These are phyloP conservation scores for Orthochromis indermauri DNA, from an alignment of 2,113 vertebrate species.

Conservation along the genomic window DNA sequence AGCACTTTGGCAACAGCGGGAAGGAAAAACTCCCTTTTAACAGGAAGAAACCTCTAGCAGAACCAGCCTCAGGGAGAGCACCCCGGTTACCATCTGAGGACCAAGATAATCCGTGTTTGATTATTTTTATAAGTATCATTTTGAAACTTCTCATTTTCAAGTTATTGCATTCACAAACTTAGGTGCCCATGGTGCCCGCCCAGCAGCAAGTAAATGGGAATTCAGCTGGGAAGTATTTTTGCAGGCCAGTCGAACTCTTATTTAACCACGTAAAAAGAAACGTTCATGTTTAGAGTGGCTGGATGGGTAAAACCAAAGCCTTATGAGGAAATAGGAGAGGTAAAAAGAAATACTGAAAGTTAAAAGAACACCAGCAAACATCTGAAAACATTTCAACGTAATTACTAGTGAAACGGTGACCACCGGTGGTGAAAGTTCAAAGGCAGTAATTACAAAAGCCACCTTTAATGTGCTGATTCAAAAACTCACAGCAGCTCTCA, in stretches of 20 bases:
- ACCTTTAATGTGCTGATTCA: not conserved
- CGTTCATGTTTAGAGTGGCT: not conserved
- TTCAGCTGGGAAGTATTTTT: not conserved
- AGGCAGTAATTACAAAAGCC: not conserved
- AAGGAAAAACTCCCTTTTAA: not conserved
- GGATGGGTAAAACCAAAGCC: not conserved
- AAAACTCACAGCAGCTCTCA: not conserved
- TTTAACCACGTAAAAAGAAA: not conserved
- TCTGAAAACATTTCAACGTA: not conserved
- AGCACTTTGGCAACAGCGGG: not conserved
- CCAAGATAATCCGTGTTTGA: rapidly evolving
- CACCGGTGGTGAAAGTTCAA: not conserved
- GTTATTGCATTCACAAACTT: not conserved
- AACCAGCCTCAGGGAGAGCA: not conserved
- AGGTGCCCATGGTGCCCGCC: not conserved
- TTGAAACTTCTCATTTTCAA: not conserved
- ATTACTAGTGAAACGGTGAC: not conserved
- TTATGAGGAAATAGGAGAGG: not conserved
- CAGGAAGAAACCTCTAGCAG: not conserved
- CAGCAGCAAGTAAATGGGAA: not conserved
- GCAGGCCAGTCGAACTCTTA: not conserved
- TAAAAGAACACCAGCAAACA: not conserved
- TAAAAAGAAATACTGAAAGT: not conserved
- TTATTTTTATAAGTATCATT: not conserved
- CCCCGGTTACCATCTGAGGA: not conserved